These are phyloP conservation scores for Ceyx margarethae DNA, from an alignment of 2,113 vertebrate species.

Conservation along the genomic window DNA sequence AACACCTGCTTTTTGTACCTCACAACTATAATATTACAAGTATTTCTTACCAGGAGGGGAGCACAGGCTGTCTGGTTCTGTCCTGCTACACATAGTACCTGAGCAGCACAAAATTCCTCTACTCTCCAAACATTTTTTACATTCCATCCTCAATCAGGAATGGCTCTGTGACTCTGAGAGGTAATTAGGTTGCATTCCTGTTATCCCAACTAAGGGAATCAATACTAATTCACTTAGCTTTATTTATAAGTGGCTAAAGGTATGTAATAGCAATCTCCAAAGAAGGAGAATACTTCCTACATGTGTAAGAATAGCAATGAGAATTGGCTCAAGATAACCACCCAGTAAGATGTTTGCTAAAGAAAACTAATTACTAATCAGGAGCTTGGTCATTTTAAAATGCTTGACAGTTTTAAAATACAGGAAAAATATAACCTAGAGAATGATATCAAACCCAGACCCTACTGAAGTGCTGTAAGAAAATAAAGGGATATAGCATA, in stretches of 20 bases:
- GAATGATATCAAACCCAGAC: background rate
- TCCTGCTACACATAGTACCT: background rate
- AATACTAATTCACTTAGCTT: constrained; percentile 46
- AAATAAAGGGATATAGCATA: background rate
- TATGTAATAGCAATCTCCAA: background rate
- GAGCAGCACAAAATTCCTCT: background rate
- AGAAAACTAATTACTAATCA: constrained; percentile 15
- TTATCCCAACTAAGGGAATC: constrained; percentile 34
- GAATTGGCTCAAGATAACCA: background rate
- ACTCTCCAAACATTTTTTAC: background rate
- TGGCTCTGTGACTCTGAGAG: background rate
- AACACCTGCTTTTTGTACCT: background rate
- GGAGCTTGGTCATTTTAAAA: background rate
- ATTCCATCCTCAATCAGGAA: constrained; percentile 2
- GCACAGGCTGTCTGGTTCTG: background rate
- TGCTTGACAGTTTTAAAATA: background rate
- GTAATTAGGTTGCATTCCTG: background rate
- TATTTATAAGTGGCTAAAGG: constrained; percentile 16
- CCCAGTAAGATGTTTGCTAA: background rate
- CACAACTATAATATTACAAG: background rate
- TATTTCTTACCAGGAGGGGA: background rate
- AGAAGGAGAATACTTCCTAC: background rate
- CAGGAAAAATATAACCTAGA: background rate
- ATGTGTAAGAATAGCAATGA: background rate
- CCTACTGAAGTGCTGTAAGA: background rate